These are phyloP conservation scores for Macrostomum cliftonense DNA, from an alignment of 2,888 invertebrate genomes.

Conservation along the genomic window DNA sequence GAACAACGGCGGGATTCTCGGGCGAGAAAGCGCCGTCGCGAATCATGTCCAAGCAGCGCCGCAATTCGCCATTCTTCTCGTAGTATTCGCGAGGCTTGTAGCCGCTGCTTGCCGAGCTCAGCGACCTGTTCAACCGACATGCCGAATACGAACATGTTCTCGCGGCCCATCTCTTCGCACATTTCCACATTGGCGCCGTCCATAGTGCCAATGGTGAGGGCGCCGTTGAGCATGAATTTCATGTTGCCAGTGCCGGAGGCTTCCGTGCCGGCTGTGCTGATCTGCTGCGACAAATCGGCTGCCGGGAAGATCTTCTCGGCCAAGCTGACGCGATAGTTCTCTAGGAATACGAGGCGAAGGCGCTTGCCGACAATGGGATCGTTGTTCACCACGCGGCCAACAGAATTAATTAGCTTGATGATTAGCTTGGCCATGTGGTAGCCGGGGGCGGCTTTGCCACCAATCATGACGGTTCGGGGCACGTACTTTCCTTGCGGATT, in stretches of 20 bases:
- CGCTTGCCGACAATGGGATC: not conserved
- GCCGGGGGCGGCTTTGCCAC: constrained; percentile 51
- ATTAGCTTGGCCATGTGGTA: not conserved
- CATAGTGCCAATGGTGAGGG: constrained; percentile 78
- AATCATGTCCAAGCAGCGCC: not conserved
- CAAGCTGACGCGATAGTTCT: constrained; percentile 82
- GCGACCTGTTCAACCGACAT: constrained; percentile 11
- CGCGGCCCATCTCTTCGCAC: constrained; percentile 67
- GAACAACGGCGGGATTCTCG: not conserved
- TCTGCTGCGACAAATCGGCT: constrained; percentile 82
- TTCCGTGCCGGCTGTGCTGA: constrained; percentile 87
- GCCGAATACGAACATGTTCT: constrained; percentile 82
- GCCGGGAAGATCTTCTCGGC: constrained; percentile 91
- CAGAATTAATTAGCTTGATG: not conserved
- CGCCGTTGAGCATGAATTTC: constrained; percentile 93
- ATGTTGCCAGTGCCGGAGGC: constrained; percentile 92
- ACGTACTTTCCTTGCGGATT: constrained; percentile 45
- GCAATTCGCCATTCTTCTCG: not conserved
- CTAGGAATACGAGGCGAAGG: constrained; percentile 48
- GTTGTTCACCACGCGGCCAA: not conserved
- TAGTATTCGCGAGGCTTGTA: not conserved
- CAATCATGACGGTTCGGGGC: constrained; percentile 87
- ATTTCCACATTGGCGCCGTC: constrained; percentile 86
- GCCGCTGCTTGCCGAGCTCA: not conserved
- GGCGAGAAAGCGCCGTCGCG: not conserved